phyloP scores from a whole-genome alignment of 2,888 invertebrate genomes.

The Leuctra nigra region DNA sequence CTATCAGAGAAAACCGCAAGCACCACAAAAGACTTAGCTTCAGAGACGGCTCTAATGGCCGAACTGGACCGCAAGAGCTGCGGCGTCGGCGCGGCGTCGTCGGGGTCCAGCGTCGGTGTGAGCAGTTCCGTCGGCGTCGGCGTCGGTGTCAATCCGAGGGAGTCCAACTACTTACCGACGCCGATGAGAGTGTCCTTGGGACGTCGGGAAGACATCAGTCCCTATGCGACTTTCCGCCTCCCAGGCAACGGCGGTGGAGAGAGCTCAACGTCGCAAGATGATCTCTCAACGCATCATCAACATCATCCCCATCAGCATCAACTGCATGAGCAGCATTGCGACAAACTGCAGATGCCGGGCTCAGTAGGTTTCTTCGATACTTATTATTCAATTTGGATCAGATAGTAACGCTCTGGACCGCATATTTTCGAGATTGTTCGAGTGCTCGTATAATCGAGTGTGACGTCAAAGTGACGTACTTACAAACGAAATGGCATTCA shows the following conservation, averaged over 20 bases:
- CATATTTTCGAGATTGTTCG: too few relatives aligned
- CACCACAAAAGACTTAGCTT: slow-evolving; percentile 15
- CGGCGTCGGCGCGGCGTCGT: not conserved
- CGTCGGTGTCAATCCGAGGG: slow-evolving; percentile 7
- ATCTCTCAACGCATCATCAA: not conserved
- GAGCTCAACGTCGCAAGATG: not conserved
- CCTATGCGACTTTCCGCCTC: slow-evolving; percentile 26
- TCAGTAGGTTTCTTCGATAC: slow-evolving; percentile 23
- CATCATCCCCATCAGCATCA: slow-evolving; percentile 11
- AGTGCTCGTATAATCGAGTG: too few relatives aligned
- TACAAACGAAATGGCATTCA: too few relatives aligned
- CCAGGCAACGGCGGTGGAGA: slow-evolving; percentile 16
- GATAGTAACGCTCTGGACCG: too few relatives aligned
- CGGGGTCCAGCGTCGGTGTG: slow-evolving; percentile 3
- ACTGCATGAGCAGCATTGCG: slow-evolving; percentile 18
- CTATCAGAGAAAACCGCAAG: slow-evolving; percentile 17
- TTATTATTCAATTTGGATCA: too few relatives aligned
- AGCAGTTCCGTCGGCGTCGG: slow-evolving; percentile 4
- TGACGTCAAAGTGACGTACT: too few relatives aligned
- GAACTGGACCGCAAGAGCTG: slow-evolving; percentile 22
- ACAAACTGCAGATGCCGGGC: slow-evolving; percentile 20
- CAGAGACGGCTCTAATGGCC: slow-evolving; percentile 20
- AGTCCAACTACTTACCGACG: slow-evolving; percentile 22
- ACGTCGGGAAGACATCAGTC: slow-evolving; percentile 25
- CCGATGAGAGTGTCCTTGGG: slow-evolving; percentile 27